These are phyloP conservation scores for Propithecus perrieri DNA, from an alignment of 2,797 vertebrate species.

Conservation along the genomic window DNA sequence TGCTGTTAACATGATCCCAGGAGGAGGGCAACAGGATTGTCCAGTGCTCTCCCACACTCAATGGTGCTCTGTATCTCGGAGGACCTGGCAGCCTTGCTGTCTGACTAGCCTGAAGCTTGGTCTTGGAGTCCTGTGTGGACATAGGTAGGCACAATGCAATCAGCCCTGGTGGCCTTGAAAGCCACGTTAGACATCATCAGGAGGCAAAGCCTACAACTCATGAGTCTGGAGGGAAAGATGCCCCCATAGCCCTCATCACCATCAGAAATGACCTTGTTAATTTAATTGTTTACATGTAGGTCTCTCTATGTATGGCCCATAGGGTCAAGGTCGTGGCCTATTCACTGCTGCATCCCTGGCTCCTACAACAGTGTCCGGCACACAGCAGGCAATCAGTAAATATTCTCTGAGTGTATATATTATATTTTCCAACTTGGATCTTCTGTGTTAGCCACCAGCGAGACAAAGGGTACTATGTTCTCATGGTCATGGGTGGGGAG, in stretches of 20 bases:
- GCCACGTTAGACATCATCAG: background rate
- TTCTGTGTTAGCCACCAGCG: background rate
- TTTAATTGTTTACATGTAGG: background rate
- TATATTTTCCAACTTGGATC: background rate
- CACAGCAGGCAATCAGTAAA: background rate
- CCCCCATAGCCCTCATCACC: background rate
- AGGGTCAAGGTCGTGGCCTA: background rate
- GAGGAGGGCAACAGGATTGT: background rate
- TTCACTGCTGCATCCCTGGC: background rate
- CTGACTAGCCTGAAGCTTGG: background rate
- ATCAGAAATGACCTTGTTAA: constrained; percentile 5
- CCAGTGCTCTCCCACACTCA: background rate
- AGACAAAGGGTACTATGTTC: background rate
- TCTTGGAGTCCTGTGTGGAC: background rate
- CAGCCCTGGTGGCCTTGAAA: background rate
- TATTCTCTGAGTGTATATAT: background rate
- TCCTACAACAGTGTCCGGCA: background rate
- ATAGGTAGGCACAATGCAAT: background rate
- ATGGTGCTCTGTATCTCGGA: background rate
- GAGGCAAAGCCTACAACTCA: background rate
- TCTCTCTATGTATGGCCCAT: background rate
- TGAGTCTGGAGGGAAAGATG: background rate
- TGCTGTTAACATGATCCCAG: constrained; percentile 14
- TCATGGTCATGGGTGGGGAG: background rate
- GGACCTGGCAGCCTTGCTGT: background rate